These are phyloP conservation scores for Macaria notata DNA, from an alignment of 2,888 invertebrate genomes.

Conservation along the genomic window DNA sequence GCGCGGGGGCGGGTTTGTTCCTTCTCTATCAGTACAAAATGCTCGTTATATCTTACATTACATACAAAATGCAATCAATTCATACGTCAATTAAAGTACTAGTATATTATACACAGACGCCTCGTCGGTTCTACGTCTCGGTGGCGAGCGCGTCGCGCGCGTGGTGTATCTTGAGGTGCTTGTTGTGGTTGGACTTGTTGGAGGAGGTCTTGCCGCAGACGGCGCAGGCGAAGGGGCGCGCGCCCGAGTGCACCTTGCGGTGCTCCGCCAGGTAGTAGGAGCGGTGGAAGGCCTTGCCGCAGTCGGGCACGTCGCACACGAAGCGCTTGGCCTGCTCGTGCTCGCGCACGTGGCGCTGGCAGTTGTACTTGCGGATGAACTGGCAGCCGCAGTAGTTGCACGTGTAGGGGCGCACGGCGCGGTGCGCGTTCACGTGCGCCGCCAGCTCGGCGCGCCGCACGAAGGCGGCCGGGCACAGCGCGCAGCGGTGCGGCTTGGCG, in stretches of 20 bases:
- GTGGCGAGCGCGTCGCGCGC: conserved; percentile 93
- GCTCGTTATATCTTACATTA: conserved; percentile 2
- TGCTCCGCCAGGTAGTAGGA: conserved; percentile 94
- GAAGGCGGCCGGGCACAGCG: conserved; percentile 92
- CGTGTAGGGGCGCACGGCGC: conserved; percentile 91
- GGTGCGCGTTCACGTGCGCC: conserved; percentile 93
- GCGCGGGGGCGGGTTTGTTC: too few species aligned
- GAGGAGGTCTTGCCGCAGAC: conserved; percentile 95
- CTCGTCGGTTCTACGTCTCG: too few species aligned
- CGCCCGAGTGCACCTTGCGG: conserved; percentile 92
- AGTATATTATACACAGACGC: too few species aligned
- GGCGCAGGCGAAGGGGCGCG: conserved; percentile 90
- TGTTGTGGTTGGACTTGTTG: conserved; percentile 95
- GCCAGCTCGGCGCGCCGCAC: conserved; percentile 90
- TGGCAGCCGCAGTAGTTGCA: conserved; percentile 95
- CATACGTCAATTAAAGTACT: background rate
- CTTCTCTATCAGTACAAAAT: conserved; percentile 1
- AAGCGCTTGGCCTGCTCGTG: conserved; percentile 91
- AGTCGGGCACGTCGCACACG: conserved; percentile 87
- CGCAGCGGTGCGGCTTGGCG: conserved; percentile 92
- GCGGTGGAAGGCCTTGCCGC: conserved; percentile 92
- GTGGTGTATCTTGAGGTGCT: conserved; percentile 94
- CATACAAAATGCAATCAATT: conserved; percentile 11
- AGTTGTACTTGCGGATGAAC: conserved; percentile 94
- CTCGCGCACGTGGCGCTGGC: conserved; percentile 90